Evolutionary conservation across 2,797 vertebrate species (phyloP), one percentile per base, ranked within the genome.

Genomic region (Pampus argenteus): DNA sequence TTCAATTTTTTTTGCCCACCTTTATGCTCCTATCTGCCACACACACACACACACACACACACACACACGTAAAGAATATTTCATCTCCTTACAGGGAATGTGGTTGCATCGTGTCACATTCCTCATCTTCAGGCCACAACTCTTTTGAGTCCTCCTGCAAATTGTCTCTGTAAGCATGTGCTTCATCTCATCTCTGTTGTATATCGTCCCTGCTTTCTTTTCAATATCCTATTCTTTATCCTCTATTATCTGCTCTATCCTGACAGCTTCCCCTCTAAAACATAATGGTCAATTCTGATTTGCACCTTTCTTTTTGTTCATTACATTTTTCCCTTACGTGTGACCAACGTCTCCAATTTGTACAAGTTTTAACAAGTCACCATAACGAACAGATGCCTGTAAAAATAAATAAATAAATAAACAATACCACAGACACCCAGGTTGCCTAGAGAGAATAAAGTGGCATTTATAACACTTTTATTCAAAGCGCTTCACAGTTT

Each of bases 51-150:
- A 56, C 44, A 60, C 52, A 74, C 47, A 14, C 44, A 42, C n/a
- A 40, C 40, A 64, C 54, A 44, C 67, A 68, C 60, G 8, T 45
- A 28, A 49, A 65, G 69, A 28, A 55, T 42, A 71, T 50, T 73
- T 82, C 34, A 63, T 84, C 69, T 74, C 9, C 54, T 31, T 61
- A 14, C n/a, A 22, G 66, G 82, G 91, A 95, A 95, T 95, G 85
- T 94, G 18, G 48, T 72, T 75, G 59, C 62, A 56, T 68, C 6
- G 45, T 79, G 92, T 25, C 38, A 95, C 88, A 95, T 95, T 95
- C 92, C 92, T 91, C 92, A 81, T 60, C 65, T 31, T 47, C n/a
- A 1, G 61, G 73, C 51, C 44, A 36, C 22, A 0, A 47, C 47
- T 45, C 78, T 85, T 92, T 95, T 59, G 86, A 88, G 89, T 78